Conservation (phyloP, 2,113 vertebrate species). For the Macrotis lagotis region DNA sequence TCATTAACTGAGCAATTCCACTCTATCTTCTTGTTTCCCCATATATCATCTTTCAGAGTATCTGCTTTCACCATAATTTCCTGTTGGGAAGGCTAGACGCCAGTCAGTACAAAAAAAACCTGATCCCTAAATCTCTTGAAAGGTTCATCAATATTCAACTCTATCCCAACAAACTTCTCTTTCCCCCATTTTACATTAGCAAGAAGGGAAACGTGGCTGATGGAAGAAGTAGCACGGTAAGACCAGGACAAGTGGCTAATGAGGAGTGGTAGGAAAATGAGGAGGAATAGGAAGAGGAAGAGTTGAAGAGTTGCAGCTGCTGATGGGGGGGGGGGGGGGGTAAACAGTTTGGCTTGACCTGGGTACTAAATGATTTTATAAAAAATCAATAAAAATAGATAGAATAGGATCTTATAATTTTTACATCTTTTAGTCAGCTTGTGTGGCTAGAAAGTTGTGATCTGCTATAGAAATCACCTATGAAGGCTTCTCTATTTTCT, state of each 20-base stretch:
- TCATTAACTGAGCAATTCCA: constrained; percentile 97
- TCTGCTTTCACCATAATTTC: constrained; percentile 97
- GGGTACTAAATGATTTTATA: not conserved
- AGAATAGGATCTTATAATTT: not conserved
- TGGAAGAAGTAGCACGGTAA: not conserved
- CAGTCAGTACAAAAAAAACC: constrained; percentile 95
- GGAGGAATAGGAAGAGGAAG: not conserved
- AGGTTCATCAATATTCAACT: constrained; percentile 94
- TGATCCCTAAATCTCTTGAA: constrained; percentile 97
- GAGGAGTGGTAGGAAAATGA: not conserved
- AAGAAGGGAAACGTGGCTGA: constrained; percentile 23
- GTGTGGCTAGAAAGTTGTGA: not conserved
- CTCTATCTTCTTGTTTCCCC: constrained; percentile 91
- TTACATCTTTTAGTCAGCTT: not conserved
- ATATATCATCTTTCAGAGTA: constrained; percentile 89
- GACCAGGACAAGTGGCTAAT: too few species aligned
- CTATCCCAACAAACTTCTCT: constrained; percentile 94
- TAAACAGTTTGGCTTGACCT: constrained; percentile 76
- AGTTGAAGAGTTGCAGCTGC: not conserved
- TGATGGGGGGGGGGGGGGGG: not conserved
- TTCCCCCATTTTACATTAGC: constrained; percentile 98
- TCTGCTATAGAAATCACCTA: not conserved
- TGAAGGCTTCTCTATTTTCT: not conserved
- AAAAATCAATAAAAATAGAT: not conserved
- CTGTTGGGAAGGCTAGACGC: constrained; percentile 94